These are phyloP conservation scores for Entomobrya proxima DNA, from an alignment of 2,888 invertebrate genomes.

Conservation along the genomic window DNA sequence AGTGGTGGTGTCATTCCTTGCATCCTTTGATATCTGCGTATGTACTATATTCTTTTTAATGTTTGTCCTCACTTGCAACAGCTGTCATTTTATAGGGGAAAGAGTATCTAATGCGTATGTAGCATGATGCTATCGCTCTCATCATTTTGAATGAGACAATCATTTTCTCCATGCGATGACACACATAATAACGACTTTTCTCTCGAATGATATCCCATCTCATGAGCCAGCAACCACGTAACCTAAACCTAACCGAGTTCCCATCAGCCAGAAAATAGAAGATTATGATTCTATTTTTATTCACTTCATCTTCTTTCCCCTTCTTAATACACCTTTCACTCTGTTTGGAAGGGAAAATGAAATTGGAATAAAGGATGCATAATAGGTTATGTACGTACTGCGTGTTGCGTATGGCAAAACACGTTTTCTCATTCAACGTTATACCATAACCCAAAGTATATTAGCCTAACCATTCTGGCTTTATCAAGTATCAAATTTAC, in stretches of 20 bases:
- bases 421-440: no score
- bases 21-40: background rate
- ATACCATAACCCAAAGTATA: no score
- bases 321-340: background rate
- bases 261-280: conserved; percentile 48
- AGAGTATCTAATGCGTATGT: background rate
- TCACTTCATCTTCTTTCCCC: background rate
- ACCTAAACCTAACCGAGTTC: background rate
- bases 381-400: no score
- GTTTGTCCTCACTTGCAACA: conserved; percentile 14
- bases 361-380: background rate
- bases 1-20: background rate
- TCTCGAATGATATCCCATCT: background rate
- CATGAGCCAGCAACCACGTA: background rate
- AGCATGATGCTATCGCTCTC: background rate
- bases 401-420: no score
- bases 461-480: no score
- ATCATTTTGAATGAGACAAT: conserved; percentile 45
- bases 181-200: background rate
- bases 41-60: background rate
- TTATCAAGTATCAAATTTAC: no score
- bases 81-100: background rate
- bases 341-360: background rate
- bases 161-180: conserved; percentile 43
- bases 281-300: conserved; percentile 14